Evolutionary conservation across 35 echinoderm and acorn worm genomes (phyloP).

Genomic region (Eucidaris tribuloides): DNA sequence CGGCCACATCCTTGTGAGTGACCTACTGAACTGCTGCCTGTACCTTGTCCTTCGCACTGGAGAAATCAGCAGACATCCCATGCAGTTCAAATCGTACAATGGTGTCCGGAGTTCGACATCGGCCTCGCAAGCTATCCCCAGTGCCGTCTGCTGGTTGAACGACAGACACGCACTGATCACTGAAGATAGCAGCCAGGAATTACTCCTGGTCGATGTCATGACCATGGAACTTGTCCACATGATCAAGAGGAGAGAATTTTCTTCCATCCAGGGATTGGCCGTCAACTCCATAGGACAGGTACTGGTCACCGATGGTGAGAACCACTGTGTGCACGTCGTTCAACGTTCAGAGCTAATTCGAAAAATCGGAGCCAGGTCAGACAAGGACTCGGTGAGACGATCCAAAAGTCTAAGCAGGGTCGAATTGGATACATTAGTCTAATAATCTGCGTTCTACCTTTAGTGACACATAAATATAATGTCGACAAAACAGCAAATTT

Average conservation of each 20-base stretch:
- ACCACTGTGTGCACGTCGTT: background rate
- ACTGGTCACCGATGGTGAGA: background rate
- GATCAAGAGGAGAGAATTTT: background rate
- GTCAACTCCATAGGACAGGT: background rate
- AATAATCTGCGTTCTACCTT: no score
- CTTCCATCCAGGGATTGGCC: background rate
- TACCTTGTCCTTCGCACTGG: slow-evolving; percentile 14
- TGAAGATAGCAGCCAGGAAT: background rate
- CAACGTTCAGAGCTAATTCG: no score
- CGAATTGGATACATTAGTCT: no score
- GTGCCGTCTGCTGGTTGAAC: slow-evolving; percentile 10
- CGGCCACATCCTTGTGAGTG: slow-evolving; percentile 1
- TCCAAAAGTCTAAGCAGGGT: no score
- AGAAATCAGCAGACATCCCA: background rate
- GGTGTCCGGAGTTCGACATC: background rate
- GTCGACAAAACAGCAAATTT: no score
- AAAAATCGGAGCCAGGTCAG: slow-evolving; percentile 2
- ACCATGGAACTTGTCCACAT: background rate
- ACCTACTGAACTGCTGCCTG: slow-evolving; percentile 1
- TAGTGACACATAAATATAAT: no score
- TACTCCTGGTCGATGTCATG: background rate
- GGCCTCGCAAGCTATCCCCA: background rate
- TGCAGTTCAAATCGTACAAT: background rate
- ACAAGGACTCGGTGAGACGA: background rate
- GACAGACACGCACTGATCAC: background rate